Conservation (phyloP, 2,113 vertebrate genomes). For the Brachypodius melanocephalos region DNA sequence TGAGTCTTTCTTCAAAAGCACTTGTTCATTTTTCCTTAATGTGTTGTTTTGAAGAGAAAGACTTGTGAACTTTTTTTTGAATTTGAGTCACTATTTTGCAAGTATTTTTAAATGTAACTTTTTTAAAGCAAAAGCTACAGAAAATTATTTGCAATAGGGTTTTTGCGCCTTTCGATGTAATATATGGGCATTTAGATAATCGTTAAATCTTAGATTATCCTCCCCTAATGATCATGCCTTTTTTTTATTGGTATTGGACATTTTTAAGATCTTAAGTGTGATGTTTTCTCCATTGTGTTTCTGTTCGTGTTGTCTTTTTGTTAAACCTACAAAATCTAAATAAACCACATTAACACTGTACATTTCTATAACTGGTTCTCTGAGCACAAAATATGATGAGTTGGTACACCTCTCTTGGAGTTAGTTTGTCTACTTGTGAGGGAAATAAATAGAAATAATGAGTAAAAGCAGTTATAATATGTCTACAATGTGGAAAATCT, state of each 20-base stretch:
- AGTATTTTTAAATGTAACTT: background rate
- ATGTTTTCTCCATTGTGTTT: background rate
- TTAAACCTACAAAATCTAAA: background rate
- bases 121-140: background rate
- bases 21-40: background rate
- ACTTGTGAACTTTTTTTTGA: background rate
- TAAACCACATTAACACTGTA: background rate
- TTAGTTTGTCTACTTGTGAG: background rate
- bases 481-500: background rate
- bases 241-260: background rate
- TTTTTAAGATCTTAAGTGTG: background rate
- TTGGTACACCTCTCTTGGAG: background rate
- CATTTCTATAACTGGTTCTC: background rate
- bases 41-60: slow-evolving; percentile 4
- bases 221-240: background rate
- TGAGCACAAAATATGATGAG: background rate
- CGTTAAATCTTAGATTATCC: background rate
- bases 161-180: background rate
- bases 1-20: slow-evolving; percentile 2
- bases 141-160: background rate
- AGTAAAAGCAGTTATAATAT: background rate
- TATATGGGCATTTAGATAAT: background rate
- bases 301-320: background rate
- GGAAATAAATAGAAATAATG: background rate
- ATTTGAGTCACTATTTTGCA: background rate